Conservation (phyloP, 2,113 vertebrate species). For the Junco hyemalis region DNA sequence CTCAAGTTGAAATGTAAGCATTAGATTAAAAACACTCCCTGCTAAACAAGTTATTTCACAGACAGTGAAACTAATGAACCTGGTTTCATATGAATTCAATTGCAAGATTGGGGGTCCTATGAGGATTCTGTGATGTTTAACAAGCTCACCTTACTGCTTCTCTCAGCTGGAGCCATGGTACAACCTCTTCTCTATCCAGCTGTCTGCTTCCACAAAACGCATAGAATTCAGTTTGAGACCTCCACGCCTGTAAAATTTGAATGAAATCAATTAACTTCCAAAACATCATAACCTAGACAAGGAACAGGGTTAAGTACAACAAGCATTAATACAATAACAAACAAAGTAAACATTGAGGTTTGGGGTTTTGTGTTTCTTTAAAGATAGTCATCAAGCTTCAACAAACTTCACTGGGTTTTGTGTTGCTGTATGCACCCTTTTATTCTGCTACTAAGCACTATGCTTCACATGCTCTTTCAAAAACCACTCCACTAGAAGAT, state of each 20-base stretch:
- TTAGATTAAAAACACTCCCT: conserved; percentile 50
- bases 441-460: background rate
- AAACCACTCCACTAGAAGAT: background rate
- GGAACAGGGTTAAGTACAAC: background rate
- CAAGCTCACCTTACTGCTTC: conserved; percentile 50
- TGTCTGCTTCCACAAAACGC: background rate
- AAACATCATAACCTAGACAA: background rate
- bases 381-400: background rate
- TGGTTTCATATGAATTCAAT: conserved; percentile 24
- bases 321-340: background rate
- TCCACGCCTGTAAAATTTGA: conserved; percentile 44
- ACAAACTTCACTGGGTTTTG: background rate
- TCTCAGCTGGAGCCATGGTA: conserved; percentile 48
- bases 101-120: conserved; percentile 15
- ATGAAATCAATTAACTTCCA: conserved; percentile 4
- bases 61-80: conserved; percentile 30
- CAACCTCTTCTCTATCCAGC: conserved; percentile 1
- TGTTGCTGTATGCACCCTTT: background rate
- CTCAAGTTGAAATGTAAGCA: conserved; percentile 5
- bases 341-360: background rate
- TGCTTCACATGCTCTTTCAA: background rate
- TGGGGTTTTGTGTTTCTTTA: background rate
- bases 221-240: conserved; percentile 19
- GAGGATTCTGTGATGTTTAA: conserved; percentile 23
- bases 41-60: conserved; percentile 57